A percentile compares a stretch with the other conserved stretches of the same genome.
phyloP scores from a whole-genome alignment of 2,797 vertebrate genomes.

The Tragelaphus eurycerus region DNA sequence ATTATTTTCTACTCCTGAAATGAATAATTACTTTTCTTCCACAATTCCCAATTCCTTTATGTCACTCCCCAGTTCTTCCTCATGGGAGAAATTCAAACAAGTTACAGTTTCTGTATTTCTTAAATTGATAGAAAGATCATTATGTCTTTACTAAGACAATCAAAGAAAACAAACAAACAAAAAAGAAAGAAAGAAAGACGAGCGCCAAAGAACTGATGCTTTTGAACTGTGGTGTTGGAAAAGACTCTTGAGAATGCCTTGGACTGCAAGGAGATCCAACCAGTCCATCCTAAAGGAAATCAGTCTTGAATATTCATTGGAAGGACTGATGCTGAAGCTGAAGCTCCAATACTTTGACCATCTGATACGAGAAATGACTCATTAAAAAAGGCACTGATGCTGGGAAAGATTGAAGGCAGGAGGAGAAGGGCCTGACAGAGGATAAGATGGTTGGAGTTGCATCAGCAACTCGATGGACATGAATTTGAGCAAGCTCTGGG shows the following conservation, averaged over 20 bases:
- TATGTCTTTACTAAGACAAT: not conserved
- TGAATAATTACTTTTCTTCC: not conserved
- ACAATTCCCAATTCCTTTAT: not conserved
- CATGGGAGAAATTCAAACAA: conserved; percentile 6
- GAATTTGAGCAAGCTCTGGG: not conserved
- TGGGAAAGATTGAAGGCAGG: not conserved
- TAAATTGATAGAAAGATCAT: not conserved
- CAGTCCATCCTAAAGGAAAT: not conserved
- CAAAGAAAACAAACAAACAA: not conserved
- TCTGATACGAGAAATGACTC: not conserved
- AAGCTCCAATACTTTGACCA: not conserved
- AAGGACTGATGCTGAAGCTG: not conserved
- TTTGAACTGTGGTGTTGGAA: not conserved
- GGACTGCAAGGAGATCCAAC: not conserved
- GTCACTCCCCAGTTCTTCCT: not conserved
- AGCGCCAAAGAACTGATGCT: not conserved
- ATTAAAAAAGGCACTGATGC: not conserved
- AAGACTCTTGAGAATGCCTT: not conserved
- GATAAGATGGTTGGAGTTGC: not conserved
- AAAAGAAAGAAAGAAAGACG: not conserved
- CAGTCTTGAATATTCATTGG: not conserved
- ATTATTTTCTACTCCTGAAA: not conserved
- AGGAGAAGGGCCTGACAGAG: not conserved
- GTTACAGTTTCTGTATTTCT: not conserved
- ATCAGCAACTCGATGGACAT: not conserved